Conservation (phyloP, 1,140 invertebrate genomes). For the Pentalonia nigronervosa region DNA sequence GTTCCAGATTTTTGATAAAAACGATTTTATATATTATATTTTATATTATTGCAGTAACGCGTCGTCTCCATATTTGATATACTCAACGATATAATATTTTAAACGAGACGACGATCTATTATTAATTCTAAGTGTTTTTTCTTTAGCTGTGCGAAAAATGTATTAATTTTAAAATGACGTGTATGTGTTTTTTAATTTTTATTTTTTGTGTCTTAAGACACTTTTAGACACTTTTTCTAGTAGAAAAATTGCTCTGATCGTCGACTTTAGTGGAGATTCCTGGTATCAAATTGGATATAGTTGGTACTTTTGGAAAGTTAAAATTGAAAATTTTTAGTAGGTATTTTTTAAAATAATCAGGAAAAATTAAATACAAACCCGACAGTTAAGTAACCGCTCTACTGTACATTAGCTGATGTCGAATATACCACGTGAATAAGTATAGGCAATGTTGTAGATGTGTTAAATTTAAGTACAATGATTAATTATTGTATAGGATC, state of each 20-base stretch:
- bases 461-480: not conserved
- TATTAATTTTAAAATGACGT: not conserved
- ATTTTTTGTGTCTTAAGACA: not conserved
- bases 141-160: not conserved
- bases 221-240: not conserved
- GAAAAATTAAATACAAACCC: not conserved
- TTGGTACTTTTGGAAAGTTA: fast-evolving
- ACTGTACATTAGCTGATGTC: not conserved
- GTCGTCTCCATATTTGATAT: not conserved
- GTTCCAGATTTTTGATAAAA: not conserved
- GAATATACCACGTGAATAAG: not conserved
- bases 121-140: not conserved
- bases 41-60: not conserved
- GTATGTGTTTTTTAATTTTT: not conserved
- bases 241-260: not conserved
- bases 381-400: not conserved
- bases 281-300: not conserved
- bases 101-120: not conserved
- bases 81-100: not conserved
- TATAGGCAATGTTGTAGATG: too few species aligned
- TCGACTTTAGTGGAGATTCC: not conserved
- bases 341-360: not conserved
- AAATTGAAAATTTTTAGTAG: not conserved
- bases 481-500: not conserved
- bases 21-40: not conserved